A percentile compares a stretch with the other conserved stretches of the same genome.
Conservation (phyloP, 2,888 invertebrate genomes). For the Cantharis flavilabris region DNA sequence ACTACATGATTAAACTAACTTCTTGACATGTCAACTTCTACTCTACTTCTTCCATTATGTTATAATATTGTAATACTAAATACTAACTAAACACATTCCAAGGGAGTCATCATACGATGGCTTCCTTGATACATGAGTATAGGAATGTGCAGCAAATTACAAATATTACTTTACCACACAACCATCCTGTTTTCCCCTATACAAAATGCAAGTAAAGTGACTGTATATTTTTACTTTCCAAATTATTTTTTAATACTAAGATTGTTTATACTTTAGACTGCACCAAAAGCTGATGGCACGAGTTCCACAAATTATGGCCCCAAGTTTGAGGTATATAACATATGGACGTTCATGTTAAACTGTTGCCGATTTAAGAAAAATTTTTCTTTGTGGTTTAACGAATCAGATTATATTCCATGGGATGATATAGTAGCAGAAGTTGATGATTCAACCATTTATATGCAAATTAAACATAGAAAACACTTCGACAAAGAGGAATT, state of each 20-base stretch:
- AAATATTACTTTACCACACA: too few relatives aligned
- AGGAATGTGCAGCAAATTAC: too few relatives aligned
- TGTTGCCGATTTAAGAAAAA: not conserved
- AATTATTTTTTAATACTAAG: not conserved
- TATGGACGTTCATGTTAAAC: slow-evolving; percentile 1
- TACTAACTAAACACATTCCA: too few relatives aligned
- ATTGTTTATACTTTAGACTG: not conserved
- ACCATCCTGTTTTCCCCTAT: too few relatives aligned
- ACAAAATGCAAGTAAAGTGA: too few relatives aligned
- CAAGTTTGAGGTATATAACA: slow-evolving; percentile 10
- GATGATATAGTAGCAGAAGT: slow-evolving; percentile 15
- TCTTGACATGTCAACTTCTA: too few relatives aligned
- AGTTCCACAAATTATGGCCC: slow-evolving; percentile 23
- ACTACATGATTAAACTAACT: too few relatives aligned
- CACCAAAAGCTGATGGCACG: slow-evolving; percentile 14
- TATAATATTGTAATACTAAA: too few relatives aligned
- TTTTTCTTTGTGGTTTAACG: slow-evolving; percentile 6
- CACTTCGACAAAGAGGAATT: slow-evolving; percentile 6
- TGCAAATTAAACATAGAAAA: slow-evolving; percentile 14
- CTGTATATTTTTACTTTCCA: too few relatives aligned
- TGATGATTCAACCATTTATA: slow-evolving; percentile 8
- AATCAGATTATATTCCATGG: slow-evolving; percentile 16
- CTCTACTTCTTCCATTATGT: too few relatives aligned
- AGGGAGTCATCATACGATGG: too few relatives aligned
- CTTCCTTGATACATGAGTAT: too few relatives aligned